These are phyloP conservation scores for Tapirus indicus DNA, from an alignment of 2,797 vertebrate species.

Conservation along the genomic window DNA sequence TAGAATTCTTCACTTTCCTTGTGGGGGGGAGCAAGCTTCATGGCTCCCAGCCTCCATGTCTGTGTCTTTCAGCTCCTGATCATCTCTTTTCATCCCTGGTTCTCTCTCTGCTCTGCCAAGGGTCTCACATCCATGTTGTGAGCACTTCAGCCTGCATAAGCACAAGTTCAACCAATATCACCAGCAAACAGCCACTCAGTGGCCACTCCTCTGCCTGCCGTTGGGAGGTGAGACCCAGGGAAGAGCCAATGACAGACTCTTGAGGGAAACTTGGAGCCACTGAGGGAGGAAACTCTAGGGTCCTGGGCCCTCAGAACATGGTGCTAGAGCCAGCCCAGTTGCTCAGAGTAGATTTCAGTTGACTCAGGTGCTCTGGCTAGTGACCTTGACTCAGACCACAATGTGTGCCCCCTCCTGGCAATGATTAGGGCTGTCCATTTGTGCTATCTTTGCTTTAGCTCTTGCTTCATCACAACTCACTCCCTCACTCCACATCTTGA, in stretches of 20 bases:
- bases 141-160: background rate
- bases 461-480: background rate
- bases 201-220: background rate
- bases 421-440: no score
- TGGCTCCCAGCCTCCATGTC: accelerated
- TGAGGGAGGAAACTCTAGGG: no score
- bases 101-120: background rate
- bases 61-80: background rate
- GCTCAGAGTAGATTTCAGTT: background rate
- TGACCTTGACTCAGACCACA: background rate
- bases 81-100: background rate
- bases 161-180: background rate
- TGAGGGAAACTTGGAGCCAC: background rate
- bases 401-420: background rate
- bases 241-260: background rate
- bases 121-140: background rate
- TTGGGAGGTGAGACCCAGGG: background rate
- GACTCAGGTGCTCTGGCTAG: background rate
- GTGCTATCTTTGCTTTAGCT: background rate
- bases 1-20: background rate
- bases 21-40: background rate
- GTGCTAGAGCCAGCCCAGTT: background rate
- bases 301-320: background rate
- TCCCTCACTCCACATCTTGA: accelerated
- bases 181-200: background rate